phyloP scores from a whole-genome alignment of 1,140 invertebrate genomes.

The Aphidius gifuensis region DNA sequence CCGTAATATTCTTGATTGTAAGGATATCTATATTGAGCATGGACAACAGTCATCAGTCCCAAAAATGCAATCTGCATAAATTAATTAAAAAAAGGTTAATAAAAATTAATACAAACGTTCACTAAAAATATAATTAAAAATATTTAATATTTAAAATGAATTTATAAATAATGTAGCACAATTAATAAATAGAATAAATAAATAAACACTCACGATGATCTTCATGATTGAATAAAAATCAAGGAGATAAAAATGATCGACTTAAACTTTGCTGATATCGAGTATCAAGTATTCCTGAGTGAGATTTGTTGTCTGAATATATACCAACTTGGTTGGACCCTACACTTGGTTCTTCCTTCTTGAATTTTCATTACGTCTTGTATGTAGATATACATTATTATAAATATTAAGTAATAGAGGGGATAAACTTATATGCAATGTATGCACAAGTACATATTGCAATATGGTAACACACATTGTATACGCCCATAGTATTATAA shows the following conservation, averaged over 20 bases:
- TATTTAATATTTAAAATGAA: conserved; percentile 4
- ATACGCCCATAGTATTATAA: too few species aligned
- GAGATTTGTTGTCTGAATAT: conserved; percentile 33
- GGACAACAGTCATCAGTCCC: conserved; percentile 32
- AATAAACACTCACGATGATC: conserved; percentile 35
- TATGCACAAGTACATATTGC: too few species aligned
- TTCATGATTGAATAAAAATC: conserved; percentile 29
- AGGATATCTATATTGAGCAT: conserved; percentile 36
- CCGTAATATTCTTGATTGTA: conserved; percentile 38
- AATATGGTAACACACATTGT: too few species aligned
- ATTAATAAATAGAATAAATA: conserved; percentile 4
- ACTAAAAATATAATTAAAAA: neutral
- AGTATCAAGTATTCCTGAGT: conserved; percentile 16
- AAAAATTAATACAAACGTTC: conserved; percentile 6
- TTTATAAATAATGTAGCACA: conserved; percentile 8
- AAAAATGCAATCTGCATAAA: conserved; percentile 34
- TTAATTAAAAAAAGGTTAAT: neutral
- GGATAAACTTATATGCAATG: too few species aligned
- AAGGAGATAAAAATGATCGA: conserved; percentile 1
- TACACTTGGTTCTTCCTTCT: conserved; percentile 26
- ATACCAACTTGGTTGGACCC: conserved; percentile 28
- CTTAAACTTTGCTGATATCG: conserved; percentile 14
- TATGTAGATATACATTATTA: too few species aligned
- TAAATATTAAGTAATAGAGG: too few species aligned
- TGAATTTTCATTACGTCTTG: neutral